A percentile compares a stretch with the other conserved stretches of the same genome.
phyloP scores from a whole-genome alignment of 2,888 invertebrate genomes.

The Drosophila niveifrons region DNA sequence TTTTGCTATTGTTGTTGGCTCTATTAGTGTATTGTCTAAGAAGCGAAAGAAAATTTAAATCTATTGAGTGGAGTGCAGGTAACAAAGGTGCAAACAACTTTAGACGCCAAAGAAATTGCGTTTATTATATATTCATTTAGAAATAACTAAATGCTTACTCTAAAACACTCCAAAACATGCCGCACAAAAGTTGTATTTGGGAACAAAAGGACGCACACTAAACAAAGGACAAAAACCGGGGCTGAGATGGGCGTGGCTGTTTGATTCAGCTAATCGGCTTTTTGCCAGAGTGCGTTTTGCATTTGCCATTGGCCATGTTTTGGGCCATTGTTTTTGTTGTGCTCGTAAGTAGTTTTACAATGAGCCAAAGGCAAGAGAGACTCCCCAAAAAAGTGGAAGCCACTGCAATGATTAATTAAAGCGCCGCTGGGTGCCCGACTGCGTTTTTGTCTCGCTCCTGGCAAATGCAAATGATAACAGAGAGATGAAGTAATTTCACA shows the following conservation, averaged over 20 bases:
- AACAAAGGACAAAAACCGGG: slow-evolving; percentile 24
- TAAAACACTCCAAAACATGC: slow-evolving; percentile 16
- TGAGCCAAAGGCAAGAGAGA: slow-evolving; percentile 24
- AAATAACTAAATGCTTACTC: slow-evolving; percentile 40
- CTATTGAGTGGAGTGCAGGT: slow-evolving; percentile 30
- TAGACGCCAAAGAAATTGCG: slow-evolving; percentile 18
- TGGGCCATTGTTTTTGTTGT: slow-evolving; percentile 29
- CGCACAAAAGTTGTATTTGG: slow-evolving; percentile 55
- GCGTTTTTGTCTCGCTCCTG: slow-evolving; percentile 37
- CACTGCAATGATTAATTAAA: slow-evolving; percentile 79
- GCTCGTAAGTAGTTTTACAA: slow-evolving; percentile 68
- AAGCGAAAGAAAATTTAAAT: slow-evolving; percentile 49
- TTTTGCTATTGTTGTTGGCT: background rate
- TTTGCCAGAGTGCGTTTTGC: slow-evolving; percentile 52
- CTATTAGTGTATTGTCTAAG: slow-evolving; percentile 32
- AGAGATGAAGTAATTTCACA: slow-evolving; percentile 69
- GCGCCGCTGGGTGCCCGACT: slow-evolving; percentile 63
- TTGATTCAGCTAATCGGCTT: slow-evolving; percentile 71
- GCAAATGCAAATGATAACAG: slow-evolving; percentile 76
- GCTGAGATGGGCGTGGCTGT: slow-evolving; percentile 60
- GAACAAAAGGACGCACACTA: slow-evolving; percentile 53
- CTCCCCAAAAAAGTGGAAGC: slow-evolving; percentile 36
- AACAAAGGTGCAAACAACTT: slow-evolving; percentile 35
- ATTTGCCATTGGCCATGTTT: slow-evolving; percentile 36
- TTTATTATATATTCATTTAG: slow-evolving; percentile 65